These are phyloP conservation scores for Argynnis bischoffii DNA, from an alignment of 2,888 invertebrate genomes.

Conservation along the genomic window DNA sequence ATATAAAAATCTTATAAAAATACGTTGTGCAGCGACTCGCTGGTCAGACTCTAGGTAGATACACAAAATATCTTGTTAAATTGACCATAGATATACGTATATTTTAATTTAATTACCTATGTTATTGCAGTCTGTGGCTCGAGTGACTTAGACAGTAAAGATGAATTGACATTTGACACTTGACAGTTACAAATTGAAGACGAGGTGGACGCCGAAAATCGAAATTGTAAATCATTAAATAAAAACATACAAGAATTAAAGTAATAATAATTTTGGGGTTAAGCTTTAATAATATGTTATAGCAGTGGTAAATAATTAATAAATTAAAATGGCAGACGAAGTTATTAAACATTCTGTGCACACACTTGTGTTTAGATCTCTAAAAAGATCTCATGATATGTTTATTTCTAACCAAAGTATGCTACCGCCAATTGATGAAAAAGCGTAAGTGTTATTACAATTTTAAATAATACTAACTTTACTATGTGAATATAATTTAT, in stretches of 20 bases:
- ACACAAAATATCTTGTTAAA: no score
- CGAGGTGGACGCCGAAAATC: slow-evolving; percentile 1
- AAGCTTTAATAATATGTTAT: slow-evolving; percentile 7
- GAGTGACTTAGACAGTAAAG: not conserved
- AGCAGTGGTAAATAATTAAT: not conserved
- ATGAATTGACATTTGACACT: not conserved
- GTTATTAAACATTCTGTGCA: slow-evolving; percentile 98
- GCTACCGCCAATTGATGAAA: slow-evolving; percentile 91
- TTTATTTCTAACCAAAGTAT: slow-evolving; percentile 95
- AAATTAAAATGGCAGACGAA: slow-evolving; percentile 84
- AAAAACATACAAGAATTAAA: not conserved
- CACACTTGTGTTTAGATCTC: slow-evolving; percentile 96
- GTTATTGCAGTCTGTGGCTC: no score
- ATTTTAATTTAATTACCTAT: no score
- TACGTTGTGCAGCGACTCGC: no score
- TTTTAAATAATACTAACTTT: slow-evolving; percentile 19
- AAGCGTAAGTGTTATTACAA: slow-evolving; percentile 84
- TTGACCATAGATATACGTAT: no score
- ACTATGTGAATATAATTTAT: no score
- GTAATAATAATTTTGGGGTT: not conserved
- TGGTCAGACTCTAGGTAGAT: no score
- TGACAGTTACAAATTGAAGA: not conserved
- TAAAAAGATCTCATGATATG: slow-evolving; percentile 99
- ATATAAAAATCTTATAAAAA: no score
- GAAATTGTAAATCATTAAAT: slow-evolving; percentile 5